These are phyloP conservation scores for Aleadryas rufinucha DNA, from an alignment of 2,113 vertebrate species.

Conservation along the genomic window DNA sequence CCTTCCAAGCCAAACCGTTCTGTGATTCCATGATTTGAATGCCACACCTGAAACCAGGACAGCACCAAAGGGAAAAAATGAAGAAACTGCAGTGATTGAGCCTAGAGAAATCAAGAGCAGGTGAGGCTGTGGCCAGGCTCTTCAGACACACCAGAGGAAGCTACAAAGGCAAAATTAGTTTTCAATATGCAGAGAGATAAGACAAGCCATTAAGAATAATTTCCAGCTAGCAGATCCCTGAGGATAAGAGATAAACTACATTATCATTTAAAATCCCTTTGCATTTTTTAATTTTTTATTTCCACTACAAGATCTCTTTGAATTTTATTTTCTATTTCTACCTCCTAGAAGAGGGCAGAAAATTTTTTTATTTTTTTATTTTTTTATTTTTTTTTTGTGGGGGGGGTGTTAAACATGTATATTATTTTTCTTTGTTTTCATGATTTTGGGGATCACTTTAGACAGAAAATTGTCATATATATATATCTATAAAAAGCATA, in stretches of 20 bases:
- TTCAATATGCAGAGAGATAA: neutral
- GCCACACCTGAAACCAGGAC: neutral
- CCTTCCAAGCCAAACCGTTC: accelerated
- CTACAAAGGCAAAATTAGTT: neutral
- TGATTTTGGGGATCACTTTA: neutral
- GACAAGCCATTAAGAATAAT: neutral
- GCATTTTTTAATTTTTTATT: neutral
- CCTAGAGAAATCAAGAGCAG: neutral
- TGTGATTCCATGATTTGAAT: neutral
- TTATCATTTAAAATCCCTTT: neutral
- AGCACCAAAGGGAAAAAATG: neutral
- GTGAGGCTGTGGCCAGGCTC: no score
- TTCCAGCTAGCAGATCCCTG: neutral
- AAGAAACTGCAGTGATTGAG: neutral
- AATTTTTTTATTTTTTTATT: no score
- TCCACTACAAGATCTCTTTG: neutral
- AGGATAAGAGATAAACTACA: neutral
- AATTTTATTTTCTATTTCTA: neutral
- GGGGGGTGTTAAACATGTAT: accelerated
- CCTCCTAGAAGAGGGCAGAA: neutral
- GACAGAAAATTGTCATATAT: neutral
- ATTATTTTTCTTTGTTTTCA: neutral
- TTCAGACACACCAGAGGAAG: neutral
- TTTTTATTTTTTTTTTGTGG: neutral
- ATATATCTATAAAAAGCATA: no score